These are phyloP conservation scores for Homarus gammarus DNA, from an alignment of 2,888 invertebrate genomes.

Conservation along the genomic window DNA sequence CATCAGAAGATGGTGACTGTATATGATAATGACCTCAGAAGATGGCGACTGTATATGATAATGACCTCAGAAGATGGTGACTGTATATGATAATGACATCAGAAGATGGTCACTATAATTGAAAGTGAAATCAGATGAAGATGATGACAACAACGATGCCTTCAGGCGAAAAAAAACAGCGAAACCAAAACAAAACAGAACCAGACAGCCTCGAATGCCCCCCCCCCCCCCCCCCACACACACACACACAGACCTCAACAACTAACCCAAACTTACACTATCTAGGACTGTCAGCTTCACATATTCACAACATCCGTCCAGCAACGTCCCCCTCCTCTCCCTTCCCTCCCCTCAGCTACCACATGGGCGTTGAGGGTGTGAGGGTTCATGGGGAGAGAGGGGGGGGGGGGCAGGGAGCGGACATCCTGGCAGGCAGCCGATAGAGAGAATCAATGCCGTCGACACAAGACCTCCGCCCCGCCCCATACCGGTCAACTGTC, in stretches of 20 bases:
- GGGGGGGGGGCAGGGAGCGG: slow-evolving; percentile 24
- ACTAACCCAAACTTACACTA: background rate
- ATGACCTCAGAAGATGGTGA: no score
- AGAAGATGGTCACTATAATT: background rate
- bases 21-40: no score
- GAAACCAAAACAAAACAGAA: no score
- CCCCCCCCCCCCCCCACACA: no score
- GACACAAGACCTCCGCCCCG: background rate
- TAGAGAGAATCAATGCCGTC: slow-evolving; percentile 42
- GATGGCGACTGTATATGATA: no score
- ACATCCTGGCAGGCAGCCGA: slow-evolving; percentile 60
- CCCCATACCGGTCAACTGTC: slow-evolving; percentile 42
- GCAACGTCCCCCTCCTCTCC: background rate
- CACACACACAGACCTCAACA: background rate
- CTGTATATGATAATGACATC: no score
- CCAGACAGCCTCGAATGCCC: no score
- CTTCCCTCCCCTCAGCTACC: background rate
- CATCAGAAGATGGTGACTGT: no score
- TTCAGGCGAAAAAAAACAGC: no score
- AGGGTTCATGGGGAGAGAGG: slow-evolving; percentile 6
- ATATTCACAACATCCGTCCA: background rate
- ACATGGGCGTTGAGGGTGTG: background rate
- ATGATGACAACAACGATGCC: no score
- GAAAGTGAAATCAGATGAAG: background rate
- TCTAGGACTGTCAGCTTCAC: background rate